Evolutionary conservation across 1,140 invertebrate genomes (phyloP).

Genomic region (Drosophila obscura): DNA sequence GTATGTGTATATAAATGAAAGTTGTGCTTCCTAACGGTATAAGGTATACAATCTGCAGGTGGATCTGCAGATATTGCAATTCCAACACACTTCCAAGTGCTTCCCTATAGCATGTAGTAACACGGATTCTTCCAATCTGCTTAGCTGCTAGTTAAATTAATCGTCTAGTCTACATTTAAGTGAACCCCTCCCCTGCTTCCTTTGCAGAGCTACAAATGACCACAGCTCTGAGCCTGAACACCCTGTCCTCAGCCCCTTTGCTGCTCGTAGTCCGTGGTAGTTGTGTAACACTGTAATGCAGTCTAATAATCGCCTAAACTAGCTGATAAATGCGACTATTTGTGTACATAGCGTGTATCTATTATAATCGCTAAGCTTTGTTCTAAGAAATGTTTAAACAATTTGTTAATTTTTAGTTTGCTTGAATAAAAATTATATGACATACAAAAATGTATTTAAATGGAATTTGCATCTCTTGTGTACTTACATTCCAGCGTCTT

Average conservation of each 20-base stretch:
- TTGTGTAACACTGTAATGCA: slow-evolving; percentile 54
- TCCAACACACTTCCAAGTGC: slow-evolving; percentile 74
- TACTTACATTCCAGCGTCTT: too few species aligned
- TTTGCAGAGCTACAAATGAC: slow-evolving; percentile 1
- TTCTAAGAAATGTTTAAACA: slow-evolving; percentile 63
- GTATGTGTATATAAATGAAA: slow-evolving; percentile 39
- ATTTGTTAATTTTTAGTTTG: slow-evolving; percentile 77
- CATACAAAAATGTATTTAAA: background rate
- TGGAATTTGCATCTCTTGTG: background rate
- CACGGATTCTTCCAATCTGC: slow-evolving; percentile 56
- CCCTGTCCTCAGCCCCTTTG: slow-evolving; percentile 20
- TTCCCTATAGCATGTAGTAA: slow-evolving; percentile 57
- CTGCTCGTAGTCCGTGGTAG: slow-evolving; percentile 1
- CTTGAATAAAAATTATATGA: slow-evolving; percentile 63
- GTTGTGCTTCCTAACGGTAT: slow-evolving; percentile 76
- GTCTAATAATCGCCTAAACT: slow-evolving; percentile 41
- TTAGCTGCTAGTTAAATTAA: slow-evolving; percentile 72
- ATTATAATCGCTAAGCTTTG: slow-evolving; percentile 22
- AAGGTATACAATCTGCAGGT: slow-evolving; percentile 17
- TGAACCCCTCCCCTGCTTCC: slow-evolving; percentile 5
- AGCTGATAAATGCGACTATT: slow-evolving; percentile 22
- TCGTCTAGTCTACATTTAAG: slow-evolving; percentile 77
- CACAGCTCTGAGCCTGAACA: slow-evolving; percentile 4
- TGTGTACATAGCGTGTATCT: slow-evolving; percentile 47
- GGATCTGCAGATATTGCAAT: slow-evolving; percentile 56